Percentiles rank a stretch among this genome's conserved stretches.
phyloP scores from a whole-genome alignment of 1,140 invertebrate genomes.

The Nymphalis io region DNA sequence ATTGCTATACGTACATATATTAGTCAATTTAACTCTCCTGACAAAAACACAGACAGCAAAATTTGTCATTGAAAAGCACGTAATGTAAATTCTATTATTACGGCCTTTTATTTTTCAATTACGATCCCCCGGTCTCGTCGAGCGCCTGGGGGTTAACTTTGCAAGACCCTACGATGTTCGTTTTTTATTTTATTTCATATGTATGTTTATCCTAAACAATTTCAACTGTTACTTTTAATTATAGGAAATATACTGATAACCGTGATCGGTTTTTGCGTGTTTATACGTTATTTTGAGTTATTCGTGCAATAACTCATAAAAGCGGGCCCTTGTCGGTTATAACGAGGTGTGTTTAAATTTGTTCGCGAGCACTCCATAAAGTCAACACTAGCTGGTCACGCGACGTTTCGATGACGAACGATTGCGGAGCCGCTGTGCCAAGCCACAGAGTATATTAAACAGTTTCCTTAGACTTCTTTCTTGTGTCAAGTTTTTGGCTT shows the following conservation, averaged over 20 bases:
- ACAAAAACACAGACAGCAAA: constrained; percentile 75
- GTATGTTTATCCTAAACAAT: constrained; percentile 5
- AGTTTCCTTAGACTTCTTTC: neutral
- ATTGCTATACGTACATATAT: constrained; percentile 46
- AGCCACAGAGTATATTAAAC: constrained; percentile 9
- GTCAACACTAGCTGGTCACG: constrained; percentile 71
- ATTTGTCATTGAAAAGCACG: constrained; percentile 77
- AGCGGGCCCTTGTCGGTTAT: constrained; percentile 44
- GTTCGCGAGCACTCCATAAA: constrained; percentile 72
- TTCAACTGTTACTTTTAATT: neutral
- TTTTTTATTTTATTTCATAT: constrained; percentile 44
- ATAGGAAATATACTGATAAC: neutral
- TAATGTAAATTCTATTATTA: constrained; percentile 81
- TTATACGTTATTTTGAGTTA: constrained; percentile 31
- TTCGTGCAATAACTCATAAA: constrained; percentile 42
- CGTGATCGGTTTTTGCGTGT: constrained; percentile 27
- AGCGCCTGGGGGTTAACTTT: constrained; percentile 69
- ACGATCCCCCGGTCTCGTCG: constrained; percentile 62
- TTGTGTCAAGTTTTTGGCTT: too few species aligned
- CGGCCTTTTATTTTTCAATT: constrained; percentile 81
- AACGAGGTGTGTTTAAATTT: constrained; percentile 72
- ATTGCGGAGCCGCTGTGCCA: constrained; percentile 38
- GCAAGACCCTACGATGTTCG: constrained; percentile 58
- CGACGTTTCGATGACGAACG: constrained; percentile 63
- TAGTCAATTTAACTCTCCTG: constrained; percentile 56